Conservation (phyloP, 2,888 invertebrate species). For the Agelastica alni region DNA sequence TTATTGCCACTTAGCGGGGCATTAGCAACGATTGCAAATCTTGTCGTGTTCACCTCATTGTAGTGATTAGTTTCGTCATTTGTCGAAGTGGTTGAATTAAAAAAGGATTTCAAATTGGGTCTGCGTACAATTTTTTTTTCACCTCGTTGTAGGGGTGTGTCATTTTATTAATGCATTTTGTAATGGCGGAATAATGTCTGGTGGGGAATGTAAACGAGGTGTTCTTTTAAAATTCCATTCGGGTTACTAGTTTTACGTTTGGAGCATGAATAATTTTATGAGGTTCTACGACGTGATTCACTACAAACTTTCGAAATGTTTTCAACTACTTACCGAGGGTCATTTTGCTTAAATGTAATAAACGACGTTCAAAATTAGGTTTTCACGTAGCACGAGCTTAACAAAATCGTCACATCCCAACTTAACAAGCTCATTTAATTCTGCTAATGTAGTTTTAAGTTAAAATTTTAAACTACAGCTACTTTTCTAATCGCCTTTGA, state of each 20-base stretch:
- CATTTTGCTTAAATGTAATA: neutral
- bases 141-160: conserved; percentile 34
- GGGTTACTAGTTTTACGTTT: conserved; percentile 23
- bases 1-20: conserved; percentile 55
- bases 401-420: too few species aligned
- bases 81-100: conserved; percentile 27
- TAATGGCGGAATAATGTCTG: conserved; percentile 23
- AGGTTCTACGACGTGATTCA: conserved; percentile 18
- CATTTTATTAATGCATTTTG: conserved; percentile 31
- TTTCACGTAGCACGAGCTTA: too few species aligned
- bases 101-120: conserved; percentile 37
- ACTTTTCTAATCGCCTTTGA: too few species aligned
- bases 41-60: conserved; percentile 38
- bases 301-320: conserved; percentile 22
- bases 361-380: too few species aligned
- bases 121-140: conserved; percentile 36
- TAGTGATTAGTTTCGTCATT: conserved; percentile 35
- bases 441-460: too few species aligned
- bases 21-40: conserved; percentile 52
- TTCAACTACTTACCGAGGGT: neutral
- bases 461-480: too few species aligned
- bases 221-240: conserved; percentile 26
- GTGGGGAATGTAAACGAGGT: conserved; percentile 16
- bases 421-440: too few species aligned
- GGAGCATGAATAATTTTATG: conserved; percentile 26